Evolutionary conservation across 2,797 vertebrate genomes (phyloP), one percentile per base, ranked within the genome.

Genomic region (Enteromius paludinosus): DNA sequence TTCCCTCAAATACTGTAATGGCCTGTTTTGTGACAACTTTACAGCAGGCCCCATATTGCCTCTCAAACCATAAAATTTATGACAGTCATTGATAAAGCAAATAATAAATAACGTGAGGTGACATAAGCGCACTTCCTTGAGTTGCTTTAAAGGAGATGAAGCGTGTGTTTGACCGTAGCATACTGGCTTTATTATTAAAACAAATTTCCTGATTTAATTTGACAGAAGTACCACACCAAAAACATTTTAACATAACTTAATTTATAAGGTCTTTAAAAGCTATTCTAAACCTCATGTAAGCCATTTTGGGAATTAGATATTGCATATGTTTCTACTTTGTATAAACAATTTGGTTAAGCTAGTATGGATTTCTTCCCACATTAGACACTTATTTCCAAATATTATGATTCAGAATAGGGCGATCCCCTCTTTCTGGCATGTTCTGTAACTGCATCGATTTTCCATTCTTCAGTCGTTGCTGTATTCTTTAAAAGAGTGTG

Each of bases 51-150:
- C 8, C 15, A 59, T 71, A 49, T 54, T 69, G 15, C 45, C 23
- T 66, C 76, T 65, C 15, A 69, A 10, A 33, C 30, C 59, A 82
- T 82, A 56, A 65, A 45, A 65, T 73, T 25, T 78, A 79, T 65
- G 43, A 64, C 6, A 12, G 69, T 41, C 56, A 82, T 72, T 75
- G 66, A 82, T 82, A 35, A 61, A 59, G 73, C 81, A 77, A 45
- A 82, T 70, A 74, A 83, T 81, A 83, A 86, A 81, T 83, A 68
- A 81, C 81, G 47, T 59, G 68, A 66, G 62, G 33, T 61, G 14
- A 25, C 2, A 77, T 45, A 65, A 15, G 82, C 74, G 25, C 47
- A 75, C 81, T 83, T 75, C 76, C 62, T 62, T 15, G 17, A 75
- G 65, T n/a, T 61, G 35, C 64, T 83, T 70, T 17, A 56, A 52